Percentiles rank a stretch among this genome's conserved stretches.
These are phyloP conservation scores for Hemibagrus wyckioides DNA, from an alignment of 2,113 vertebrate genomes.

Conservation along the genomic window DNA sequence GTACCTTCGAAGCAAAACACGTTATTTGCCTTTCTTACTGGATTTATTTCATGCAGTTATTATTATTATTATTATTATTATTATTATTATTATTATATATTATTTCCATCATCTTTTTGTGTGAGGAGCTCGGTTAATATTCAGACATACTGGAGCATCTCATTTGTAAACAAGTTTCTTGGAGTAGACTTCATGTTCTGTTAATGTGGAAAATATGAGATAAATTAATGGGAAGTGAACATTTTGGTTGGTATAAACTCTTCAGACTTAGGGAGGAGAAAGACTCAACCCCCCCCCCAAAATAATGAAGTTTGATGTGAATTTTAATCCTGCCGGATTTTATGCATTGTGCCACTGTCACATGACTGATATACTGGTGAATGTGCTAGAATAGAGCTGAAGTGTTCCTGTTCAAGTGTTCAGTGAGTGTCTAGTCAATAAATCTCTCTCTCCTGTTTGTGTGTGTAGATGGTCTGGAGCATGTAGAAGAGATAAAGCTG, in stretches of 20 bases:
- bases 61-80: too few species aligned
- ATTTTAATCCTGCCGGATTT: too few species aligned
- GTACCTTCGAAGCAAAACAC: background rate
- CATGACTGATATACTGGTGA: background rate
- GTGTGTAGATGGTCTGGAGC: constrained; percentile 81
- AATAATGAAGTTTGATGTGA: too few species aligned
- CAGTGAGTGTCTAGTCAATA: background rate
- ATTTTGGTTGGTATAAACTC: too few species aligned
- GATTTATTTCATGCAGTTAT: background rate
- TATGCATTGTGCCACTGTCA: background rate
- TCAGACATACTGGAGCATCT: background rate
- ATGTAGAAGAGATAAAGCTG: constrained; percentile 86
- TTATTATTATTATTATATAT: too few species aligned
- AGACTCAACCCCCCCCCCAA: too few species aligned
- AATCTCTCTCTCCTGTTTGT: background rate
- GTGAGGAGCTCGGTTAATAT: background rate
- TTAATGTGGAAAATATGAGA: background rate
- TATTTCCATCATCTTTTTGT: background rate
- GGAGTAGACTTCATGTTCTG: background rate
- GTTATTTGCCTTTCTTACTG: background rate
- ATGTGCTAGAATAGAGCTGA: background rate
- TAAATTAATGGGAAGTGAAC: background rate
- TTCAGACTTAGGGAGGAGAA: too few species aligned
- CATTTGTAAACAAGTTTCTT: background rate
- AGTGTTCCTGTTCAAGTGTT: background rate